These are phyloP conservation scores for Brachyptera putata DNA, from an alignment of 2,888 invertebrate genomes.

Conservation along the genomic window DNA sequence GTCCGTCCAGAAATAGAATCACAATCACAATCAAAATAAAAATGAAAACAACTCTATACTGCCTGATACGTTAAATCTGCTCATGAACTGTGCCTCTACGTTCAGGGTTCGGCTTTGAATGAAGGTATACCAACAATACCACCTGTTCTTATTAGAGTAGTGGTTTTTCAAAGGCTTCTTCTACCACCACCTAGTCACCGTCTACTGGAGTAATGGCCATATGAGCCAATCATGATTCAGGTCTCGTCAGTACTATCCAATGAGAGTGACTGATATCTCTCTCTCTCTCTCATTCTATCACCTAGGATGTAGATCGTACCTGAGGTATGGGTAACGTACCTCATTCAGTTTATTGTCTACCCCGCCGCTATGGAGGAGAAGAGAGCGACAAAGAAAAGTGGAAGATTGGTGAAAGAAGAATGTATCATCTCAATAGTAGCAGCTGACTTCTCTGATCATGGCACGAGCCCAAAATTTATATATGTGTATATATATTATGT, in stretches of 20 bases:
- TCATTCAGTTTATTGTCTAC: too few species aligned
- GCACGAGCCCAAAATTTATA: too few species aligned
- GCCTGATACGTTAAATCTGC: not conserved
- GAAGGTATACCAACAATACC: constrained; percentile 30
- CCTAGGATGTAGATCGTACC: too few species aligned
- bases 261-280: not conserved
- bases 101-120: constrained; percentile 21
- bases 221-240: constrained; percentile 23
- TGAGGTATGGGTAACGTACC: too few species aligned
- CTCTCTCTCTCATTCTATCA: too few species aligned
- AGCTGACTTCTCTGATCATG: too few species aligned
- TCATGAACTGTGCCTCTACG: not conserved
- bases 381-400: too few species aligned
- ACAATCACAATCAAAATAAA: not conserved
- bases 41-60: not conserved
- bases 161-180: constrained; percentile 23
- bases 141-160: constrained; percentile 33
- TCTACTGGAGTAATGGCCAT: constrained; percentile 6
- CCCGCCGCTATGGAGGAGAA: too few species aligned
- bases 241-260: too few species aligned
- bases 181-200: constrained; percentile 9
- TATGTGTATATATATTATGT: too few species aligned
- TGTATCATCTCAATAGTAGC: too few species aligned
- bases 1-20: not conserved
- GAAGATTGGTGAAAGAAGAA: too few species aligned